Evolutionary conservation across 2,888 invertebrate genomes (phyloP), one percentile per base, ranked within the genome.

Genomic region (Nysson spinosus): DNA sequence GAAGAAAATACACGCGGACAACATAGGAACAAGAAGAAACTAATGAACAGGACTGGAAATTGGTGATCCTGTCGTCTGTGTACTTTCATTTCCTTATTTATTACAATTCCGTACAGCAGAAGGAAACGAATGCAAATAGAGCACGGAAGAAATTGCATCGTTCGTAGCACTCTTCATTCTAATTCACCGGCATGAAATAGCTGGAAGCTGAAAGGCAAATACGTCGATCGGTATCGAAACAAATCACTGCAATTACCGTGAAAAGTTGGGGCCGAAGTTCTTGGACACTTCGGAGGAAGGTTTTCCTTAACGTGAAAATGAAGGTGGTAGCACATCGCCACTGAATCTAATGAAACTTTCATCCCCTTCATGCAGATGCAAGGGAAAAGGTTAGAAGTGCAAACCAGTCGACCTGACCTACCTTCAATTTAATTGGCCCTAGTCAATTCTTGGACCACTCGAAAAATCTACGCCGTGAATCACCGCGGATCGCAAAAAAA

Each of bases 271-370:
- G n/a, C 30, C 20, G 17, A 16, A 17, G 16, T 9, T 9, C 12
- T 24, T 7, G 12, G 30, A 30, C n/a, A 5, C 6, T 42, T 14
- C n/a, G 4, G 20, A 26, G 28, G 2, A n/a, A 6, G n/a, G 42
- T 47, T 37, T 55, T 40, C 30, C 32, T 44, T n/a, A n/a, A n/a
- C 51, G 20, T 30, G 52, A 32, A 32, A 44, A 44, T 22, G 37
- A 28, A 39, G 28, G 17, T 4, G 20, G 26, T 24, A 3, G 12
- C 14, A 20, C 35, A 19, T 19, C 35, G 47, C 24, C 43, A 46
- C 46, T 26, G 40, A 16, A 49, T 52, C 61, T 56, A 56, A 74
- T 70, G 67, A 73, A 74, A 73, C 70, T 70, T 74, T 73, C 70
- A 67, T 67, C 43, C 50, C 50, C 47, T 55, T 43, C 28, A 47